Evolutionary conservation across 2,888 invertebrate species (phyloP), one percentile per base, ranked within the genome.

Genomic region (Palloptera scutellata): DNA sequence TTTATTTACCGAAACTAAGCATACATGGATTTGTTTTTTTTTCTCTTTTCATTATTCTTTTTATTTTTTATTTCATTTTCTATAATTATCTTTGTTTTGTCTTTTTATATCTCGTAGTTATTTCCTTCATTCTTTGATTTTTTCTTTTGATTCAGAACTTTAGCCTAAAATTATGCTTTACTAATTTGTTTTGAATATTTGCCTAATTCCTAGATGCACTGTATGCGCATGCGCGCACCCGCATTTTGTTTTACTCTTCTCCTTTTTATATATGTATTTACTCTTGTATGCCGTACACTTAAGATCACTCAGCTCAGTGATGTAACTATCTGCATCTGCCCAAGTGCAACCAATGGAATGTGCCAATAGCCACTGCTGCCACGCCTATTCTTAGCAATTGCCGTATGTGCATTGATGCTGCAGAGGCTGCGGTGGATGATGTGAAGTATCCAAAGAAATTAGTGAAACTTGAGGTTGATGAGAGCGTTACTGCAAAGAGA

Each of bases 291-390:
- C 40, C 58, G n/a, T 59, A 20, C 52, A 59, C 51, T 53, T 51
- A 59, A 42, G 19, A 19, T 15, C 58, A 40, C 58, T 48, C 43
- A 52, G 54, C 61, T 11, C 17, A 19, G 43, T 70, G 71, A 73
- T 72, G 85, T 71, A 88, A 87, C 53, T 87, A 87, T 76, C 87
- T 87, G 66, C 86, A 87, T 79, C 86, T 87, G 82, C 86, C 87
- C 82, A 87, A 86, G 81, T 87, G 87, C 1, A 76, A 71, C 68
- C 76, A 74, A 59, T 76, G 74, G 67, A 74, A 72, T 64, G 71
- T 67, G 66, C 70, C 73, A 68, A 73, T 69, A 64, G 71, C 69
- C 54, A 20, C 61, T 13, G 64, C 60, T 52, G 55, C 43, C 55
- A 57, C 48, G 48, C 43, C 48, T 10, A 8, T 11, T 1, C 13